Base-by-base conservation (phyloP, 2,797 vertebrate genomes). In the Alfaro cultratus region DNA sequence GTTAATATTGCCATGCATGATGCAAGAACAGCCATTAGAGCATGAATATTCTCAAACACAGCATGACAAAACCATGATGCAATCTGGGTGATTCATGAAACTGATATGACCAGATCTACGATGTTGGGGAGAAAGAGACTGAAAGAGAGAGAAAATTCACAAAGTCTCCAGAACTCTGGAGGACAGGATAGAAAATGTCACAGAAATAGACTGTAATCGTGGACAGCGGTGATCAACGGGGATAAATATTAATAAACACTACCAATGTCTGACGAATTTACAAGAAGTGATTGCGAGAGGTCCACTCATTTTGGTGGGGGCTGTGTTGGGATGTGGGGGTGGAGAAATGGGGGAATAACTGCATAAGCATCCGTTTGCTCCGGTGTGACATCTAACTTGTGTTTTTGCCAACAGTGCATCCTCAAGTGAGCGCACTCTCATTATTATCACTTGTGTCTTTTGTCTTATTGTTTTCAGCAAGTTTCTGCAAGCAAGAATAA, bases 181-280 rank as follows among this genome's bases (percentile, higher is more conserved):
- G 85, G 83, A 89, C 73, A 74, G 5, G 15, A 90, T 80, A 80
- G 46, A 91, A 83, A 90, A 83, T 51, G 75, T 73, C 80, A 86
- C 72, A 81, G 68, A 88, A 83, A 87, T 75, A 81, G 73, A 89
- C 80, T 75, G 72, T 80, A 87, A 89, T 91, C 83, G 76, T 88
- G 83, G 79, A 3, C 23, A 26, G 51, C 2, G 9, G 51, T 93
- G 88, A 94, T 94, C 87, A 91, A 83, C 87, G 76, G 80, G 86
- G 90, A 93, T 93, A 93, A 92, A 92, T 93, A 93, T 93, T 91
- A 92, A 94, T 92, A 91, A 90, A 93, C 82, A 85, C 82, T 80
- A 93, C 90, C 87, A 92, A 89, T 79, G 86, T 80, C 47, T 49
- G 78, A 84, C 76, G 83, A 81, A 87, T 83, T 82, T 31, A 82